Evolutionary conservation across 2,113 vertebrate species (phyloP), one percentile per base, ranked within the genome.

Genomic region (Elephas maximus): DNA sequence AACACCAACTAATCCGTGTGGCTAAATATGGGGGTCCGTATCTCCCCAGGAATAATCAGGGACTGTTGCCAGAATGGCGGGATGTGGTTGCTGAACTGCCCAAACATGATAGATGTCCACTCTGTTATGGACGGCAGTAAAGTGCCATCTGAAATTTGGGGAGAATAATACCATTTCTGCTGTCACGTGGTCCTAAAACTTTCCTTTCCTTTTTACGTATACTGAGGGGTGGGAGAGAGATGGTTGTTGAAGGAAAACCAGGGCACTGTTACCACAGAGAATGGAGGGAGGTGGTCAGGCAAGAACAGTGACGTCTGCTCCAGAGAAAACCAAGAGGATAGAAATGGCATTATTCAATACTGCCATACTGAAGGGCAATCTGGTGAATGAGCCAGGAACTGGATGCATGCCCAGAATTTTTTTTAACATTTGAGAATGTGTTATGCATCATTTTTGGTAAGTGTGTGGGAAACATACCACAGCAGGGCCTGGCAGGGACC

Each of bases 81-180:
- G 20, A 26, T 45, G 65, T 4, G 26, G 14, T 65, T 30, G 2
- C 6, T n/a, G 26, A 84, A 28, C 83, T 80, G 53, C n/a, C 33
- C 57, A 74, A 60, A 12, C 33, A 11, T 28, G 3, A n/a, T 3
- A 12, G 53, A 24, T 21, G 23, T 14, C 3, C 4, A 51, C 45
- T 15, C 44, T 8, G 2, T 48, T 1, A 0, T 9, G 53, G 24
- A 30, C 82, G 83, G 6, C 7, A 23, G 83, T 15, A 23, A 53
- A 14, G 6, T 41, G 45, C 62, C 41, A 5, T 10, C 5, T 51
- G 33, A 37, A 81, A 60, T 26, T 2, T 1, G 2, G 48, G 63
- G n/a, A 12, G 2, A 41, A 2, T 26, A 2, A 33, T 73, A 5
- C 7, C 2, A 0, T 12, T 30, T 37, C 24, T 28, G 41, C 14